Conservation (phyloP, 2,113 vertebrate species). For the Ceyx cyanopectus region DNA sequence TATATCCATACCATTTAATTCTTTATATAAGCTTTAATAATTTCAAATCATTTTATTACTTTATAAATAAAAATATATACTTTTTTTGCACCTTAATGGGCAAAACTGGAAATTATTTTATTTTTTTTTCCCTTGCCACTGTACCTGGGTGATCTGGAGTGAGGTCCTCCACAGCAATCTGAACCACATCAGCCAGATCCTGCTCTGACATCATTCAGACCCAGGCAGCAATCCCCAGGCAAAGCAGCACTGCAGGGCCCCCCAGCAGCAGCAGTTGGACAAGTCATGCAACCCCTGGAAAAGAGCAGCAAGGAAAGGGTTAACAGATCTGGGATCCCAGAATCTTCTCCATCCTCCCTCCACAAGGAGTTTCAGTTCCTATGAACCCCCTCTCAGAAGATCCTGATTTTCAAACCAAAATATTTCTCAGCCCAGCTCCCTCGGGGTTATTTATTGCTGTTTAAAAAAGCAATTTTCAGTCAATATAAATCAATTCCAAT, state of each 20-base stretch:
- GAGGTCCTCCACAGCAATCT: conserved; percentile 95
- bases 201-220: conserved; percentile 95
- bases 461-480: conserved; percentile 5
- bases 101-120: not conserved
- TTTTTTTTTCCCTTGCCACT: no score
- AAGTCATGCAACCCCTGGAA: conserved; percentile 63
- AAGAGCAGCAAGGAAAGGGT: not conserved
- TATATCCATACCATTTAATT: no score
- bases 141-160: conserved; percentile 87
- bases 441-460: not conserved
- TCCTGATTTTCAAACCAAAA: not conserved
- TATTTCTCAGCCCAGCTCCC: not conserved
- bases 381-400: not conserved
- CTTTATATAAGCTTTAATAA: no score
- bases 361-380: not conserved
- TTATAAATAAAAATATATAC: no score
- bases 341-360: no score
- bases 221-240: not conserved
- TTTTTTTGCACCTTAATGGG: not conserved
- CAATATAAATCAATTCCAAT: not conserved
- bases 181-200: conserved; percentile 94
- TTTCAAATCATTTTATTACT: no score
- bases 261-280: not conserved
- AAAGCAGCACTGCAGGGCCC: not conserved
- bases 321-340: not conserved